Base-by-base conservation (phyloP, 2,888 invertebrate species). In the Cheiracanthium punctorium region DNA sequence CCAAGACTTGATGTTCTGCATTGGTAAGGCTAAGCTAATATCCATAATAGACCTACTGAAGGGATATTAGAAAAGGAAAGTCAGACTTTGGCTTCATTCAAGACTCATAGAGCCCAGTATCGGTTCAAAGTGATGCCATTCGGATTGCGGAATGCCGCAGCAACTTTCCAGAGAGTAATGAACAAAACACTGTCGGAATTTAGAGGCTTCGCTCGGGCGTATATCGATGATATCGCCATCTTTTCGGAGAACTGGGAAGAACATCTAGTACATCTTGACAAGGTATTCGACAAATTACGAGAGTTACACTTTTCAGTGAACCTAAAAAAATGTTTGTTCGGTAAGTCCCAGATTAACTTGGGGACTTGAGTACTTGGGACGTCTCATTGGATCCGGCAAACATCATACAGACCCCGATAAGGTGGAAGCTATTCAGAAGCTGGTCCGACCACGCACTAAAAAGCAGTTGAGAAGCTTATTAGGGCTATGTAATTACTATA, bases 151-250 rank as follows among this genome's bases (percentile, higher is more conserved):
- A 67, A 67, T 28, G 17, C 65, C 17, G 24, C 74, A 28, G 37
- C 33, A 12, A 65, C 75, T 24, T 76, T 41, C 41, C 65, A 76
- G n/a, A 28, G 65, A 28, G 41, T 28, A 0, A 41, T 67, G 43
- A 37, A 12, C 12, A 37, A 37, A 8, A 12, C 37, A 5, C 12
- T 37, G 37, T 37, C 37, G 12, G 37, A 37, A 37, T 37, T 8
- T 37, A 37, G 12, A 37, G 5, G 12, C 37, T 37, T 37, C 12
- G 37, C 37, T 8, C 37, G 37, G 7, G 37, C 5, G 7, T 37
- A 12, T 37, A 8, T 12, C 12, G 5, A 8, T 37, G 37, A 5
- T 12, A 37, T 69, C 12, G 17, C 32, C 0, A 48, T 77, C 1
- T 69, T 48, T 32, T 69, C 48, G 5, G 10, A 2, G 2, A 0